phyloP scores from a whole-genome alignment of 1,140 invertebrate genomes.

The Camponotus vicinus region DNA sequence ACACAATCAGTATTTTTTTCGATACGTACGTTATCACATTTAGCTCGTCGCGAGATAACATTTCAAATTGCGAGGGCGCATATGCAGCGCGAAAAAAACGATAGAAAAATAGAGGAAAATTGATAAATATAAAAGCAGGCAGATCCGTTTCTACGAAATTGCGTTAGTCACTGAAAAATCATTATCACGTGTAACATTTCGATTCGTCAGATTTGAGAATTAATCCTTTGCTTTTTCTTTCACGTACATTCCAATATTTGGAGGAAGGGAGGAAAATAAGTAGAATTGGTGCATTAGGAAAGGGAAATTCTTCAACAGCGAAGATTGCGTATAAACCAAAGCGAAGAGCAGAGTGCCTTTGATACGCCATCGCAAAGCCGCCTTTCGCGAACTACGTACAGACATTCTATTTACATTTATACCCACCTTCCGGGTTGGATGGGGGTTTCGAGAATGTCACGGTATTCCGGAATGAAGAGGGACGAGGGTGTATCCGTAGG shows the following conservation, averaged over 20 bases:
- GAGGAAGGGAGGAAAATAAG: constrained; percentile 14
- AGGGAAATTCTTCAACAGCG: constrained; percentile 54
- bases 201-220: too few species aligned
- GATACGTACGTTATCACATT: constrained; percentile 19
- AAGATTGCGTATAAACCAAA: constrained; percentile 68
- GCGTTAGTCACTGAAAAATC: too few species aligned
- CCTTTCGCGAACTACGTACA: constrained; percentile 77
- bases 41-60: background rate
- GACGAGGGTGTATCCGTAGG: constrained; percentile 67
- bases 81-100: background rate
- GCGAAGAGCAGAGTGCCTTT: constrained; percentile 73
- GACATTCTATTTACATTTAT: constrained; percentile 84
- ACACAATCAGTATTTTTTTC: background rate
- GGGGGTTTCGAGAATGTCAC: constrained; percentile 71
- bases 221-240: too few species aligned
- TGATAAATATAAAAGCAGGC: too few species aligned
- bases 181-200: too few species aligned
- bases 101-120: too few species aligned
- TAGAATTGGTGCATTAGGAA: constrained; percentile 42
- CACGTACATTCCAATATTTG: background rate
- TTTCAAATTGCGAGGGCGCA: background rate
- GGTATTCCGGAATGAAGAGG: constrained; percentile 54
- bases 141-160: too few species aligned
- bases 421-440: constrained; percentile 76
- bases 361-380: constrained; percentile 79